Percentiles rank a stretch among this genome's conserved stretches.
phyloP scores from a whole-genome alignment of 2,113 vertebrate species.

The Nesoenas mayeri region DNA sequence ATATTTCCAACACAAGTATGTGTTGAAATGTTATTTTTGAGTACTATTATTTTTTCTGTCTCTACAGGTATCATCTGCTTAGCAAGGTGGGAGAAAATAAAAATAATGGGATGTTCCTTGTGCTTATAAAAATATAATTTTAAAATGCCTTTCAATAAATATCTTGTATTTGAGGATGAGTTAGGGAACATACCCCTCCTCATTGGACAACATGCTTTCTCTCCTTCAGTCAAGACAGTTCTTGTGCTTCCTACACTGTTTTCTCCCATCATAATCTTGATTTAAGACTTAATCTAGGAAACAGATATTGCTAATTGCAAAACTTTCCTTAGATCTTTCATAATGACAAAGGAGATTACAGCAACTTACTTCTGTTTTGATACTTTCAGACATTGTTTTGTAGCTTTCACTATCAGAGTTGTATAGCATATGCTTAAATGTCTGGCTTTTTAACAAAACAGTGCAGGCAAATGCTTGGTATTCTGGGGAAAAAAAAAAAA shows the following conservation, averaged over 20 bases:
- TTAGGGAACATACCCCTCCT: neutral
- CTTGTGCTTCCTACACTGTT: neutral
- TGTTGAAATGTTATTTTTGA: neutral
- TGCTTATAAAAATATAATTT: neutral
- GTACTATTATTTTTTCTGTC: neutral
- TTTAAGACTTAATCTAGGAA: neutral
- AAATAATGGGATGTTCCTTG: neutral
- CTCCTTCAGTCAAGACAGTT: neutral
- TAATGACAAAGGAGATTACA: neutral
- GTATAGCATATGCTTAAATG: conserved; percentile 2
- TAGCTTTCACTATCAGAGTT: neutral
- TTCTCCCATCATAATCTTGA: neutral
- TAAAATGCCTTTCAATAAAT: neutral
- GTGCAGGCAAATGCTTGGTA: conserved; percentile 32
- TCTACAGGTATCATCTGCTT: neutral
- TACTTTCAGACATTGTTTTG: neutral
- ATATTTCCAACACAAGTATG: neutral
- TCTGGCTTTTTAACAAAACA: fast-evolving
- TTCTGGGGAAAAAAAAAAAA: neutral
- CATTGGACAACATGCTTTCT: neutral
- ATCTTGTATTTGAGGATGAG: neutral
- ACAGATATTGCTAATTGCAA: neutral
- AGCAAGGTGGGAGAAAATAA: neutral
- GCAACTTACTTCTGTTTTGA: conserved; percentile 38
- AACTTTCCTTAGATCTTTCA: neutral